Evolutionary conservation across 2,113 vertebrate species (phyloP).

Genomic region (Gyps fulvus): DNA sequence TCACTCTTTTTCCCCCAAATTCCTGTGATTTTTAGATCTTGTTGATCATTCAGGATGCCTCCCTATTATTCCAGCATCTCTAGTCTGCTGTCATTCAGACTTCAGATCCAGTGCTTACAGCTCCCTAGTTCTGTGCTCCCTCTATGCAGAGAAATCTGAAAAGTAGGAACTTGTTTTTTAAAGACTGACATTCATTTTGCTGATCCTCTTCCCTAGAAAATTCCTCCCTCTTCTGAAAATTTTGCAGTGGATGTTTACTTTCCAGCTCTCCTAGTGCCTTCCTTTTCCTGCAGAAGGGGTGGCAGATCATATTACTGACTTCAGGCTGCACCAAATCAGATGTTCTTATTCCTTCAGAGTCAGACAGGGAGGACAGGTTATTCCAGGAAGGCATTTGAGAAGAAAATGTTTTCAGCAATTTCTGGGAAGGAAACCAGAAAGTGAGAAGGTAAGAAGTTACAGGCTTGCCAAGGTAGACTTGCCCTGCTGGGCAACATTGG

Average conservation of each 20-base stretch:
- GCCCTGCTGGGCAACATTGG: background rate
- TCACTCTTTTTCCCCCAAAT: background rate
- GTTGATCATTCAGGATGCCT: background rate
- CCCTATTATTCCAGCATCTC: background rate
- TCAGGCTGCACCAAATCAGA: background rate
- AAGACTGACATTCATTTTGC: background rate
- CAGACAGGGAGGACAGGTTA: background rate
- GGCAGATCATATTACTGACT: background rate
- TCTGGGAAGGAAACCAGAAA: background rate
- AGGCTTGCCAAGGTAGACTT: background rate
- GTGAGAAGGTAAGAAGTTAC: background rate
- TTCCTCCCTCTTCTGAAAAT: background rate
- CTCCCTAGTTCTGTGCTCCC: background rate
- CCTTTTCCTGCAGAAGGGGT: background rate
- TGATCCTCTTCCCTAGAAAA: background rate
- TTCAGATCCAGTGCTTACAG: background rate
- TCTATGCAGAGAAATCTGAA: background rate
- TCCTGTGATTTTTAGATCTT: background rate
- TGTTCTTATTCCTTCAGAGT: background rate
- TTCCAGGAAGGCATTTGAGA: background rate
- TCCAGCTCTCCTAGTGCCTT: background rate
- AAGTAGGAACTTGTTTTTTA: background rate
- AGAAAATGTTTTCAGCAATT: background rate
- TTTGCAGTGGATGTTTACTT: background rate
- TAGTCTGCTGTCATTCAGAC: background rate